phyloP scores from a whole-genome alignment of 2,888 invertebrate genomes.

The Pterobdella sp. region DNA sequence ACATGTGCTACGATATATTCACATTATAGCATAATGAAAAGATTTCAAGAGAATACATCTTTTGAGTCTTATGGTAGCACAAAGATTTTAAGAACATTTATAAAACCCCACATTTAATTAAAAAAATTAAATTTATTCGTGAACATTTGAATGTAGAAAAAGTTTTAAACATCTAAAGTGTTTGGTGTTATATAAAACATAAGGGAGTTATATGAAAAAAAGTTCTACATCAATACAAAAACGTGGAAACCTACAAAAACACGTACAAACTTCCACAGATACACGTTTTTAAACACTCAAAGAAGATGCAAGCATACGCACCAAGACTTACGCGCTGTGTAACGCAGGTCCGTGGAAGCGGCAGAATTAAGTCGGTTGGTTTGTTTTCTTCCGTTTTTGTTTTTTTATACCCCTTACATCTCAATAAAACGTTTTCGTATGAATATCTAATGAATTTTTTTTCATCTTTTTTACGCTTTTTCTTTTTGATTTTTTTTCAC shows the following conservation, averaged over 20 bases:
- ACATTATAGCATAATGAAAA: slow-evolving; percentile 10
- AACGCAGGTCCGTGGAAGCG: slow-evolving; percentile 13
- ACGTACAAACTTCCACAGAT: background rate
- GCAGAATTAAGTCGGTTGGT: slow-evolving; percentile 14
- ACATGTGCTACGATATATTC: background rate
- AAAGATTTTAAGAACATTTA: background rate
- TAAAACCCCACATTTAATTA: background rate
- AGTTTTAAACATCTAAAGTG: background rate
- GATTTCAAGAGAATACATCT: slow-evolving; percentile 8
- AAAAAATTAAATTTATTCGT: background rate
- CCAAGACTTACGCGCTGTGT: slow-evolving; percentile 14
- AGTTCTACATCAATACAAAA: background rate
- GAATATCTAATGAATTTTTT: slow-evolving; percentile 13
- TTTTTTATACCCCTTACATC: slow-evolving; percentile 15
- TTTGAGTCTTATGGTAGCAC: slow-evolving; percentile 8
- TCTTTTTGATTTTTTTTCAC: background rate
- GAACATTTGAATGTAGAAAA: background rate
- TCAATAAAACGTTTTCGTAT: slow-evolving; percentile 15
- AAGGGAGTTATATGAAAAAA: background rate
- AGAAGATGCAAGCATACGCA: slow-evolving; percentile 11
- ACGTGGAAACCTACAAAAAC: slow-evolving; percentile 5
- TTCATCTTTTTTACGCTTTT: background rate
- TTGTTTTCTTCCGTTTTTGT: slow-evolving; percentile 15
- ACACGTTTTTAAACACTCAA: background rate
- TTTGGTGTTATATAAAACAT: background rate